Evolutionary conservation across 2,888 invertebrate genomes (phyloP).

Genomic region (Perithous albicinctus): DNA sequence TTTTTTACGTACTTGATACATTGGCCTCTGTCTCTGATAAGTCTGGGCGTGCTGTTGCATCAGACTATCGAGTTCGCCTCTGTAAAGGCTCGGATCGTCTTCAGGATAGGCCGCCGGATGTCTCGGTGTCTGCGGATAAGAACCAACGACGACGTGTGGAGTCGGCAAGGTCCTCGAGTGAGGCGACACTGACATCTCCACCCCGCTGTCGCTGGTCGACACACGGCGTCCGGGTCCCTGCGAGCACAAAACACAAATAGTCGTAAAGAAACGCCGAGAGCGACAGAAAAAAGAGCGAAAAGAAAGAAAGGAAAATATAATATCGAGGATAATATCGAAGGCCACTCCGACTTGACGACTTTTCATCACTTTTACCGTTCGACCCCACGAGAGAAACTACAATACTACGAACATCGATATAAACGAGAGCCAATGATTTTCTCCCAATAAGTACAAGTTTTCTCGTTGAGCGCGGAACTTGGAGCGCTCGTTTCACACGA

Average conservation of each 20-base stretch:
- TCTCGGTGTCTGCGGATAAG: slow-evolving; percentile 81
- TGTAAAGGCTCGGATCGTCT: slow-evolving; percentile 88
- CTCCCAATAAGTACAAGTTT: slow-evolving; percentile 57
- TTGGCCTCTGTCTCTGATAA: slow-evolving; percentile 80
- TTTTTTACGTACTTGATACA: slow-evolving; percentile 79
- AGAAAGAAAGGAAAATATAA: not conserved
- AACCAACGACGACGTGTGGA: slow-evolving; percentile 78
- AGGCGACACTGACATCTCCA: slow-evolving; percentile 84
- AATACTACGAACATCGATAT: slow-evolving; percentile 34
- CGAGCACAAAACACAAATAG: slow-evolving; percentile 30
- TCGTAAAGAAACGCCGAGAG: slow-evolving; percentile 1
- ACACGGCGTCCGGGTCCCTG: slow-evolving; percentile 85
- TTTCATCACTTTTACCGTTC: slow-evolving; percentile 33
- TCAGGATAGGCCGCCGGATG: slow-evolving; percentile 86
- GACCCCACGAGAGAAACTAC: slow-evolving; percentile 3
- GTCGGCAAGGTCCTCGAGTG: slow-evolving; percentile 82
- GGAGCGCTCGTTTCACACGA: slow-evolving; percentile 29
- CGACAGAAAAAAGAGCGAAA: slow-evolving; percentile 27
- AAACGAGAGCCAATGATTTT: slow-evolving; percentile 45
- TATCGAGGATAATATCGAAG: slow-evolving; percentile 22
- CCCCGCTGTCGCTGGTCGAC: slow-evolving; percentile 86
- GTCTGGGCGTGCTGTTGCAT: slow-evolving; percentile 91
- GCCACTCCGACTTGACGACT: slow-evolving; percentile 32
- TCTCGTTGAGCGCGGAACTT: slow-evolving; percentile 11
- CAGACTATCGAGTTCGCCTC: slow-evolving; percentile 92